A percentile compares a stretch with the other conserved stretches of the same genome.
These are phyloP conservation scores for Poeciliopsis occidentalis DNA, from an alignment of 2,113 vertebrate species.

Conservation along the genomic window DNA sequence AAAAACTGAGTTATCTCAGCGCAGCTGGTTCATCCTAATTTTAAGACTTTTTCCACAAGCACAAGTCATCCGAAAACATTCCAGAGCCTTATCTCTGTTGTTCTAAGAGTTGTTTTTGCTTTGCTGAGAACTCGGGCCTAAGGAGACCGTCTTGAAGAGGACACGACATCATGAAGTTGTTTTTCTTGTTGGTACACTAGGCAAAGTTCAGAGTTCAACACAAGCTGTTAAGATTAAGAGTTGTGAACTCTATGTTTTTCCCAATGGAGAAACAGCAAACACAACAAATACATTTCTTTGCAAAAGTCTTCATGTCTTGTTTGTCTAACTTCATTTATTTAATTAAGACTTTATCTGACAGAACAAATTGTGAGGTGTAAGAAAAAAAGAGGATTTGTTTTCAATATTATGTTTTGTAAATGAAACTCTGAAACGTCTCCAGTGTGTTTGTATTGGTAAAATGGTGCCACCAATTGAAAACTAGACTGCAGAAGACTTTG, in stretches of 20 bases:
- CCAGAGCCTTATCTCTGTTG: constrained; percentile 55
- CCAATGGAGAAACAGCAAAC: constrained; percentile 5
- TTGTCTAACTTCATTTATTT: neutral
- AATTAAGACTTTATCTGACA: neutral
- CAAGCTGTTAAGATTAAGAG: constrained; percentile 10
- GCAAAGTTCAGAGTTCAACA: constrained; percentile 16
- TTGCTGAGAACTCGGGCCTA: constrained; percentile 30
- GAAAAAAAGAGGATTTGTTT: neutral
- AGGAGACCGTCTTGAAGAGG: constrained; percentile 47
- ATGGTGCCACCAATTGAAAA: neutral
- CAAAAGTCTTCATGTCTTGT: neutral
- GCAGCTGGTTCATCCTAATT: constrained; percentile 39
- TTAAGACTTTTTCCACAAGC: constrained; percentile 55
- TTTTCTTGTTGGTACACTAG: constrained; percentile 32
- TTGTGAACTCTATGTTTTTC: neutral
- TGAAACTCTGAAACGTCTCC: neutral
- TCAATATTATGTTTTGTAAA: neutral
- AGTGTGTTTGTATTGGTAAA: neutral
- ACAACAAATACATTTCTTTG: neutral
- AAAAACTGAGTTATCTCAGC: constrained; percentile 51
- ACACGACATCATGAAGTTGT: constrained; percentile 51
- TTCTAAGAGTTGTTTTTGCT: constrained; percentile 49
- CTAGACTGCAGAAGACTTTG: no score
- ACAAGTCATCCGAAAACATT: constrained; percentile 59
- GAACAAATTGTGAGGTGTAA: neutral